Conservation (phyloP, 2,113 vertebrate species). For the Corythoichthys haematopterus region DNA sequence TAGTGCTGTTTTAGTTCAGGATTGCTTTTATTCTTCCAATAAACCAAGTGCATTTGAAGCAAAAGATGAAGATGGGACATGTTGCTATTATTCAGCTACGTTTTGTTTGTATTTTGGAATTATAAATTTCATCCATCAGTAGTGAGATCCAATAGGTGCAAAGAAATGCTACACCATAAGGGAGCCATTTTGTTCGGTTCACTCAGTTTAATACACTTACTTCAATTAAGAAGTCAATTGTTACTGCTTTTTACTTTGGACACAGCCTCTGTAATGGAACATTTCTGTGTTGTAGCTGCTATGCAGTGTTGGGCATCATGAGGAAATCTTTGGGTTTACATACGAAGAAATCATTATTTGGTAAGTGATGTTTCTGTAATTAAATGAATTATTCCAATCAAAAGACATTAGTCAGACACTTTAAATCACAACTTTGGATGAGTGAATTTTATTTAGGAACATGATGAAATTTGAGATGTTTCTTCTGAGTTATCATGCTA, state of each 20-base stretch:
- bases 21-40: background rate
- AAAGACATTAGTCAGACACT: background rate
- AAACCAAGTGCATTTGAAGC: slow-evolving; percentile 3
- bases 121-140: background rate
- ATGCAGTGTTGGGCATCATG: slow-evolving; percentile 86
- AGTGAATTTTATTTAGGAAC: background rate
- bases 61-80: slow-evolving; percentile 1
- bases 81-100: background rate
- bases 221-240: background rate
- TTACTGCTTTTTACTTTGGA: background rate
- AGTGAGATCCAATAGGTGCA: slow-evolving; percentile 6
- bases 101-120: background rate
- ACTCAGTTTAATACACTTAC: background rate
- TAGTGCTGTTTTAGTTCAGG: too few relatives aligned
- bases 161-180: slow-evolving; percentile 1
- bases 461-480: background rate
- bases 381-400: background rate
- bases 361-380: slow-evolving; percentile 70
- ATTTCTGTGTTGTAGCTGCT: slow-evolving; percentile 79
- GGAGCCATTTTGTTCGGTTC: background rate
- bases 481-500: background rate
- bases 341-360: slow-evolving; percentile 98
- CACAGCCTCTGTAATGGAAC: background rate
- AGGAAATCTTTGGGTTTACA: slow-evolving; percentile 93
- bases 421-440: background rate